Conservation (phyloP, 1,140 invertebrate genomes). For the Calliphora vicina region DNA sequence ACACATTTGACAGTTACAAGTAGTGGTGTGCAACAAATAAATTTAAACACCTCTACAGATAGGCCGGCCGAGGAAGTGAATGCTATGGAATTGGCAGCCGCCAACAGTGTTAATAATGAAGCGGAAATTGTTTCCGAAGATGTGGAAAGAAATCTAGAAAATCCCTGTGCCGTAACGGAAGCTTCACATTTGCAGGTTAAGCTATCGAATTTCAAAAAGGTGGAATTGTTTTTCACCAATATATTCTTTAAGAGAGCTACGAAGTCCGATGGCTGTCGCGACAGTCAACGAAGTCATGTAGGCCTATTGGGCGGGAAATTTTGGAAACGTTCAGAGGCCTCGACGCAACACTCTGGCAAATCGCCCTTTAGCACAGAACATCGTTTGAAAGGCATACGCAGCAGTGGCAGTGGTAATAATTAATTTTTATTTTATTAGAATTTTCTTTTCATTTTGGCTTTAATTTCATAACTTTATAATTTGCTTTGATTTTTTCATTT, state of each 20-base stretch:
- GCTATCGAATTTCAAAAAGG: conserved; percentile 2
- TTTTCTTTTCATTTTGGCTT: conserved; percentile 25
- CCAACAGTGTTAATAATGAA: neutral
- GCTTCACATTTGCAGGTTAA: neutral
- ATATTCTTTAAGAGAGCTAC: conserved; percentile 46
- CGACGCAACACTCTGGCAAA: neutral
- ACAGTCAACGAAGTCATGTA: conserved; percentile 58
- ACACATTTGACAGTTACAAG: neutral
- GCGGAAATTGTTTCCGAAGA: neutral
- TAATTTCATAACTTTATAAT: conserved; percentile 25
- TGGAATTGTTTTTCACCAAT: conserved; percentile 45
- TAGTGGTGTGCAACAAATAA: no score
- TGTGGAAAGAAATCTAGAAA: neutral
- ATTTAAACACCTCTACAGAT: neutral
- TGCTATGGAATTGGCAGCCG: neutral
- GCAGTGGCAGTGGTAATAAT: conserved; percentile 60
- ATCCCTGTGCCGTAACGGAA: neutral
- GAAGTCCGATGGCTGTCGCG: conserved; percentile 42
- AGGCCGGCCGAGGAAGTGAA: neutral
- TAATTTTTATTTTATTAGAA: conserved; percentile 18
- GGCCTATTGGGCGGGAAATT: conserved; percentile 46
- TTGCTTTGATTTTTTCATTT: conserved; percentile 13
- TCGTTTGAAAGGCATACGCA: conserved; percentile 58
- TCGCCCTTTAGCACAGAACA: conserved; percentile 50
- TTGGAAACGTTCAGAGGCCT: conserved; percentile 42